Evolutionary conservation across 2,113 vertebrate genomes (phyloP).

Genomic region (Cephalopterus ornatus): DNA sequence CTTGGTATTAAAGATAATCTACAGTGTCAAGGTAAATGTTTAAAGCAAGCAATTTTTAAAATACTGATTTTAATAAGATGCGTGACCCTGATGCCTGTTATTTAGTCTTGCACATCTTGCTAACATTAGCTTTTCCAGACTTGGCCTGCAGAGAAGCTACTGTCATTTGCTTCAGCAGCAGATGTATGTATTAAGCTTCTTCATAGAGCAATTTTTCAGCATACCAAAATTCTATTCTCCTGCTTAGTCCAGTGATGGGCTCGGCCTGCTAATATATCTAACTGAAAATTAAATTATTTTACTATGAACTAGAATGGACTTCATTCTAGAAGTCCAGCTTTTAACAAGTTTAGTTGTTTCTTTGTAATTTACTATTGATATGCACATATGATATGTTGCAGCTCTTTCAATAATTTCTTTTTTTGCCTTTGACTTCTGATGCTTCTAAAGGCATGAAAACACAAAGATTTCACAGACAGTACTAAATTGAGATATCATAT

Average conservation of each 20-base stretch:
- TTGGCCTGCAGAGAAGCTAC: slow-evolving; percentile 35
- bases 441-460: neutral
- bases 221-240: neutral
- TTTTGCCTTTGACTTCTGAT: neutral
- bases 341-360: neutral
- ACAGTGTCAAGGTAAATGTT: slow-evolving; percentile 70
- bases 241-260: neutral
- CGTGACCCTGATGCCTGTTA: slow-evolving; percentile 47
- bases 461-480: neutral
- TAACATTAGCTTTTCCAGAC: slow-evolving; percentile 57
- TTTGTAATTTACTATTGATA: neutral
- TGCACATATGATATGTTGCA: neutral
- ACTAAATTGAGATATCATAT: neutral
- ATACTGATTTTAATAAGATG: slow-evolving; percentile 71
- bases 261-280: neutral
- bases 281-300: neutral
- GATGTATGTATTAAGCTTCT: neutral
- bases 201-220: neutral
- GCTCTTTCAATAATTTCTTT: neutral
- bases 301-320: neutral
- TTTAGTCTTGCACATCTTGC: slow-evolving; percentile 64
- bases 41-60: slow-evolving; percentile 75
- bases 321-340: neutral
- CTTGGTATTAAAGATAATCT: slow-evolving; percentile 74
- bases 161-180: slow-evolving; percentile 24